Evolutionary conservation across 2,113 vertebrate genomes (phyloP).

Genomic region (pig (Sus scrofa)): T2T-Sscrofa CM000822.6:8761001-8761500

Average conservation of each 20-base stretch:
- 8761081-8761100: neutral
- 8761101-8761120: neutral
- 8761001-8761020: neutral
- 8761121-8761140: neutral
- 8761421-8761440: neutral
- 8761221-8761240: neutral
- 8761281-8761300: neutral
- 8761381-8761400: neutral
- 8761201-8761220: neutral
- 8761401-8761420: neutral
- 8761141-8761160: neutral
- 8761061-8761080: neutral
- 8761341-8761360: neutral
- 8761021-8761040: neutral
- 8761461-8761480: neutral
- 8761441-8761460: neutral
- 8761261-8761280: neutral
- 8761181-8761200: neutral
- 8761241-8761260: neutral
- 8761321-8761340: neutral
- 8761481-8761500: neutral
- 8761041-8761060: neutral
- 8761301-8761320: neutral
- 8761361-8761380: neutral
- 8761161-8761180: neutral